These are phyloP conservation scores for Pogona vitticeps DNA, from an alignment of 2,113 vertebrate species.

Conservation along the genomic window DNA sequence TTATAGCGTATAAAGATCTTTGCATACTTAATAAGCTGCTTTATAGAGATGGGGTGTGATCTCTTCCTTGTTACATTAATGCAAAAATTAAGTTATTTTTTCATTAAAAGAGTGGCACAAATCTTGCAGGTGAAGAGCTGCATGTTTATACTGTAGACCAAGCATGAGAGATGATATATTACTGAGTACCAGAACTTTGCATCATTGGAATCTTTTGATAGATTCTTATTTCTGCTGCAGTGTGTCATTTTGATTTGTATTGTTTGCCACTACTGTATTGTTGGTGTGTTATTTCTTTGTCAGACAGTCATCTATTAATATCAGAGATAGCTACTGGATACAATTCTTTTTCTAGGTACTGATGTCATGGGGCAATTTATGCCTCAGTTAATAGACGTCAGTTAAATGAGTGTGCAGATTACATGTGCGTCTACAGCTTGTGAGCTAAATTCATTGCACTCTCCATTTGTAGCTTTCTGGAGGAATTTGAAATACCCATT, in stretches of 20 bases:
- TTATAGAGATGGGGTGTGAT: constrained; percentile 6
- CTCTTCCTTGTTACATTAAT: constrained; percentile 15
- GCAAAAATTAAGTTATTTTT: constrained; percentile 24
- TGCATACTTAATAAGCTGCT: constrained; percentile 36
- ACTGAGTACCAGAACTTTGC: constrained; percentile 5
- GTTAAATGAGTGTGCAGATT: neutral
- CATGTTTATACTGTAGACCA: neutral
- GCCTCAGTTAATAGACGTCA: neutral
- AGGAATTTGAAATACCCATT: neutral
- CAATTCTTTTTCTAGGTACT: neutral
- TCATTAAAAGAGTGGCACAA: constrained; percentile 7
- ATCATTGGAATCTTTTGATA: neutral
- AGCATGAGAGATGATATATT: neutral
- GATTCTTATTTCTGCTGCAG: neutral
- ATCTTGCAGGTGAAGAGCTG: neutral
- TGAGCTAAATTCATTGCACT: neutral
- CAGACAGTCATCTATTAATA: neutral
- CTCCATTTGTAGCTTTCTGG: neutral
- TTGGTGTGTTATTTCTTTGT: neutral
- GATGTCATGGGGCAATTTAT: neutral
- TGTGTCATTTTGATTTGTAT: neutral
- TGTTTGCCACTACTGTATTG: neutral
- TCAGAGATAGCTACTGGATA: neutral
- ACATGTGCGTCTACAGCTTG: neutral
- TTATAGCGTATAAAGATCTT: neutral